These are phyloP conservation scores for Lepisosteus oculatus DNA, from an alignment of 2,113 vertebrate species.

Conservation along the genomic window DNA sequence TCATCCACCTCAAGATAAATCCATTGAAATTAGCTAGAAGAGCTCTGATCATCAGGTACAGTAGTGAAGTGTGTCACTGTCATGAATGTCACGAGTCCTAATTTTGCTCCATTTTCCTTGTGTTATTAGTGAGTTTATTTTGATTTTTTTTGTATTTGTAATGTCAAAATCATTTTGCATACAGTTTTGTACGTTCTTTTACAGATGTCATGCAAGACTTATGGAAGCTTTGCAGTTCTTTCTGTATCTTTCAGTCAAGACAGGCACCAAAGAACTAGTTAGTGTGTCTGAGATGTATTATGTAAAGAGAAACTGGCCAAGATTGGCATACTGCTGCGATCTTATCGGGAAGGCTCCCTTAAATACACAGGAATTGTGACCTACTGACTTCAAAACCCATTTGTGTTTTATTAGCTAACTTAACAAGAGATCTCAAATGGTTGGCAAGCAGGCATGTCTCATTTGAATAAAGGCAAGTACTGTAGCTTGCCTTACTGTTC, in stretches of 20 bases:
- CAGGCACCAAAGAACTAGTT: constrained; percentile 1
- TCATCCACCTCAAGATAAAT: no score
- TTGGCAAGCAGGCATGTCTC: background rate
- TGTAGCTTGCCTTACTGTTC: background rate
- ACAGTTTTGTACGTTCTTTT: no score
- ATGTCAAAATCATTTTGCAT: no score
- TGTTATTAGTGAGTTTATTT: no score
- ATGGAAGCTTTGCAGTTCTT: background rate
- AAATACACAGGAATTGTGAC: background rate
- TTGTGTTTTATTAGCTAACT: constrained; percentile 13
- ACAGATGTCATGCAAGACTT: no score
- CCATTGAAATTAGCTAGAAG: no score
- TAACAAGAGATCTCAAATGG: background rate
- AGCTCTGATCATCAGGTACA: no score
- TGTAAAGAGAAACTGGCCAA: background rate
- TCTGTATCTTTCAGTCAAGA: background rate
- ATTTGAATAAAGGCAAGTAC: background rate
- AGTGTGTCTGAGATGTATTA: background rate
- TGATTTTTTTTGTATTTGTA: no score
- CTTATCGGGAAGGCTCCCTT: background rate
- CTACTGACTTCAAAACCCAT: background rate
- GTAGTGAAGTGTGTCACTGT: no score
- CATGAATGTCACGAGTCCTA: no score
- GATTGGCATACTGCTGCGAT: background rate
- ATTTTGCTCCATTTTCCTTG: no score